Base-by-base conservation (phyloP, 2,113 vertebrate species). In the Empidonax traillii region DNA sequence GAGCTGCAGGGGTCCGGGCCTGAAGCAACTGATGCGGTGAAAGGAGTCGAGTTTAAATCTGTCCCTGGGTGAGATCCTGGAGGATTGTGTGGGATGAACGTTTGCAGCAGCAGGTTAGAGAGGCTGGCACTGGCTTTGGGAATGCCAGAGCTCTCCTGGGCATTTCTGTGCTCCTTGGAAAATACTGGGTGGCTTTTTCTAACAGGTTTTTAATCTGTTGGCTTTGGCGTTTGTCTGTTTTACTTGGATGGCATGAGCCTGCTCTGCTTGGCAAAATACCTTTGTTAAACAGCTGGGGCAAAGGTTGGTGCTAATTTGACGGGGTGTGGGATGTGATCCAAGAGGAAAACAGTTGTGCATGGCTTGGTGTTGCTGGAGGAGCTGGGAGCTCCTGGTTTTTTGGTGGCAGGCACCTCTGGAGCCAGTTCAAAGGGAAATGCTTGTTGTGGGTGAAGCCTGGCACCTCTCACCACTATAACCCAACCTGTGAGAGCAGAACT, bases 261-360 rank as follows among this genome's bases (percentile, higher is more conserved):
- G 33, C 63, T 47, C 72, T 65, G 58, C 58, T 72, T 80, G 80
- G 92, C 72, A 52, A 0, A 0, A 0, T 52, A 84, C 80, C 84
- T 46, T 43, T 49, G 19, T 59, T 68, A 53, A 65, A 76, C 47
- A 72, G 53, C 63, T 76, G 67, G 90, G 92, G 75, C 71, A 82
- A 79, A 92, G 62, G 58, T 52, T 62, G 66, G 52, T 53, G 62
- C 75, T 79, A 4, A 59, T 85, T 72, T 79, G 71, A 51, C 3
- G 0, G 47, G 18, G 11, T 25, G 83, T 89, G 44, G 87, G 77
- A 61, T 77, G 0, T 0, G 41, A 13, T 80, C 73, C 85, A 81
- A 81, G 49, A 52, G 6, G 28, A 67, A 63, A 18, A 59, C 0
- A 2, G 11, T 51, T 61, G 58, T 53, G 30, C 1, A 0, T n/a